Base-by-base conservation (phyloP, 2,113 vertebrate genomes). In the Hippocampus zosterae region DNA sequence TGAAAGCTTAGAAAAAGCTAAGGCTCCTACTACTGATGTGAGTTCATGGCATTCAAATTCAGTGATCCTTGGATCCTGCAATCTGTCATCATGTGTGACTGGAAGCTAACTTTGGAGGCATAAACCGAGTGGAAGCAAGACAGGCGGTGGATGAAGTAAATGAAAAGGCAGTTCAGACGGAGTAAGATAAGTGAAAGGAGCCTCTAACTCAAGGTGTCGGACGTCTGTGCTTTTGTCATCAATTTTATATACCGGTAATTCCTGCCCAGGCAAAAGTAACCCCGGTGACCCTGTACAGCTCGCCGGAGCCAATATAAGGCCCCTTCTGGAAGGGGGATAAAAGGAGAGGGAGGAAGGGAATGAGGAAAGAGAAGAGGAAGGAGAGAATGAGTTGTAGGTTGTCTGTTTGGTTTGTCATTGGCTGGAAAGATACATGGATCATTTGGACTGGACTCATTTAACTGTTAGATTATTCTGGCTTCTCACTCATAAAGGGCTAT, bases 61-160 rank as follows among this genome's bases (percentile, higher is more conserved):
- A 90, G 89, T 91, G 88, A 92, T 89, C 87, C 80, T 68, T 12
- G 19, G 23, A 73, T 85, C 80, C 76, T 86, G 76, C 78, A 85
- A 78, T 81, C 76, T 69, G 81, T 88, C 85, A 90, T 91, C 84
- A 84, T 76, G 67, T 78, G 61, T 85, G 87, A 90, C 89, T 91
- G 79, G 71, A 63, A 77, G 78, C 76, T 80, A 74, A 74, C 78
- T 81, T 67, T 46, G 15, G 61, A 65, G 70, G 74, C 72, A 80
- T 63, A 79, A 76, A 72, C 66, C 80, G 75, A 84, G 73, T 78
- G 75, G 67, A 56, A 66, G 75, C 25, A 70, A 70, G 67, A 74
- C 57, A 72, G 71, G 67, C 19, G 11, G 64, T 75, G 79, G 56
- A 72, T 29, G 41, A 41, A 68, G 65, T 23, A 62, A 67, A 59